Evolutionary conservation across 2,113 vertebrate species (phyloP), one percentile per base, ranked within the genome.

Genomic region (Ciconia stormi): DNA sequence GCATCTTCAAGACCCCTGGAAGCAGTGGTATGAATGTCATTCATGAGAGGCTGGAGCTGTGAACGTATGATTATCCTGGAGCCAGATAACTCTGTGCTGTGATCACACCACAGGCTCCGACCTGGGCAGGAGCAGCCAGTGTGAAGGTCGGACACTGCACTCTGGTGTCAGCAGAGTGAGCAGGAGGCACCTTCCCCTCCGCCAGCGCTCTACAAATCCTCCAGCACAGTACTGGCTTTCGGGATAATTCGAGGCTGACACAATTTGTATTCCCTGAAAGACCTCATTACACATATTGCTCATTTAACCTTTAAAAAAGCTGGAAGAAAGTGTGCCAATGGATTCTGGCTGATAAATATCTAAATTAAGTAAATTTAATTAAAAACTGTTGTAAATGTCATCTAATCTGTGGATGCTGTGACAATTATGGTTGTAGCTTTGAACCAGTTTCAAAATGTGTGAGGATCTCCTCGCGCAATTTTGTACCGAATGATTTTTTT

Each of bases 361-460:
- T 97, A 96, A 95, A 97, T 95, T 96, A 95, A 97, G 95, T 87
- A 95, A 97, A 96, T 96, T 94, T 97, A 96, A 97, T 97, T 93
- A 94, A 97, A 95, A 95, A 81, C 91, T 88, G 78, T 82, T 93
- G 89, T 85, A 93, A 95, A 97, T 96, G 95, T 93, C 93, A 95
- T 93, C 87, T 97, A 89, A 95, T 95, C 91, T 86, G 58, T 90
- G 78, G 78, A 90, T 96, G 87, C 81, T 87, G 73, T 6, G 5
- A 95, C 92, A 95, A 90, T 95, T 93, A 91, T 3, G 55, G 84
- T 66, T 82, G 78, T 67, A 81, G 89, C 78, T 93, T 91, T 97
- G 93, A 97, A 95, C 93, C 89, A 94, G 78, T 96, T 97, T 96
- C 94, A 91, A 83, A 89, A 91, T 27, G 15, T 73, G 66, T 77